Evolutionary conservation across 2,888 invertebrate genomes (phyloP), one percentile per base, ranked within the genome.

Genomic region (Cosmia trapezina): DNA sequence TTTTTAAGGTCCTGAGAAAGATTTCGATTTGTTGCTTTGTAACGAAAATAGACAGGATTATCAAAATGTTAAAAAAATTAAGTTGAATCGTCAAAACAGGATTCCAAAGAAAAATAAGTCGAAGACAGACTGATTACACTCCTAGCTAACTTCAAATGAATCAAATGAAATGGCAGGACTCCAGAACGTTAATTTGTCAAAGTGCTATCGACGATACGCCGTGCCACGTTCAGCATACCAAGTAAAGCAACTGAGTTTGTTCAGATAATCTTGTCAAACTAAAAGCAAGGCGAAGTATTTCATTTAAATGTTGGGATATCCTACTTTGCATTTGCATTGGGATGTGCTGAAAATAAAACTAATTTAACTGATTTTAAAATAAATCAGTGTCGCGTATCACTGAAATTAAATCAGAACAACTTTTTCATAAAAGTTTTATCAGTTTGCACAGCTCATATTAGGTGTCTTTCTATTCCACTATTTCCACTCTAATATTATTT

Each of bases 161-260:
- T 61, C 33, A 78, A 72, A 73, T 68, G 19, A 69, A 80, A 81
- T 69, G 11, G 61, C 19, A 51, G 47, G 60, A 59, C 33, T 57
- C 43, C 62, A 49, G 71, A 61, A 72, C 69, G 68, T 83, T 81
- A 83, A 81, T 83, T 80, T 83, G 76, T 75, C 68, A 69, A 80
- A 81, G 80, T 83, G 81, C 66, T 76, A 67, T 76, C 62, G 70
- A 63, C 62, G 69, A 70, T 81, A 66, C 57, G 56, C 60, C 19
- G 51, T 54, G 33, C 49, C 22, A 11, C 70, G 60, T 37, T 53
- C 59, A n/a, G 76, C 76, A 81, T 83, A 83, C 65, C 33, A 83
- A 81, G 51, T 74, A 78, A 59, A 62, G 41, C 11, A 19, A 65
- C 59, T 12, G 51, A 63, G 79, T 66, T 64, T 64, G 22, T 67